Conservation (phyloP, 2,113 vertebrate genomes). For the Labrus mixtus region DNA sequence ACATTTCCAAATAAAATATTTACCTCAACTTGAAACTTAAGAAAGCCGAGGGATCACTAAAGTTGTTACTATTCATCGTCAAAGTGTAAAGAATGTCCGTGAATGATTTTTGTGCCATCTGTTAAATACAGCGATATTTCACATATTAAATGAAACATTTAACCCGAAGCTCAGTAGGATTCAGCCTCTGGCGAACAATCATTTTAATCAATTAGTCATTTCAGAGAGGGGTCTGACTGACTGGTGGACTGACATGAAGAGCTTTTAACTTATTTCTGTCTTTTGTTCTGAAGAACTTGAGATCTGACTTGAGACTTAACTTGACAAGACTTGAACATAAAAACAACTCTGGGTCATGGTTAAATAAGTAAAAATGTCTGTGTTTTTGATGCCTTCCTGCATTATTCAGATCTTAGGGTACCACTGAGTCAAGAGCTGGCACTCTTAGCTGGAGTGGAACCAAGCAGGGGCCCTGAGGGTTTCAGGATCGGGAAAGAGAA, state of each 20-base stretch:
- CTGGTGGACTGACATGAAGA: not conserved
- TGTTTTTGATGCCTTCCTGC: not conserved
- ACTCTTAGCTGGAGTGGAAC: conserved; percentile 7
- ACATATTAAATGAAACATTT: not conserved
- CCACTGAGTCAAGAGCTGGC: not conserved
- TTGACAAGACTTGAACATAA: not conserved
- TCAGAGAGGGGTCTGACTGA: not conserved
- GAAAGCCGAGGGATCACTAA: too few relatives aligned
- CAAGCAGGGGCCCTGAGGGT: conserved; percentile 3
- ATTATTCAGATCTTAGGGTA: conserved; percentile 31
- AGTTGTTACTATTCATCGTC: too few relatives aligned
- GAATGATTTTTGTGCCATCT: too few relatives aligned
- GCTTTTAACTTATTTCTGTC: not conserved
- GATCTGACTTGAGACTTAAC: not conserved
- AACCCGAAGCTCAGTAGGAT: not conserved
- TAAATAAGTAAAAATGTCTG: not conserved
- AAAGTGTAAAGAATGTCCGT: too few relatives aligned
- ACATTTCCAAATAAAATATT: too few relatives aligned
- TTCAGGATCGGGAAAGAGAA: not conserved
- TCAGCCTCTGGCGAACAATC: too few relatives aligned
- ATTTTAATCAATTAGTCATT: too few relatives aligned
- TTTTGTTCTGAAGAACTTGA: not conserved
- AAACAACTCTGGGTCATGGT: not conserved
- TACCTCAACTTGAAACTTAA: too few relatives aligned
- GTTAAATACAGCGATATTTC: not conserved